Evolutionary conservation across 2,113 vertebrate genomes (phyloP).

Genomic region (Syngnathus floridae): DNA sequence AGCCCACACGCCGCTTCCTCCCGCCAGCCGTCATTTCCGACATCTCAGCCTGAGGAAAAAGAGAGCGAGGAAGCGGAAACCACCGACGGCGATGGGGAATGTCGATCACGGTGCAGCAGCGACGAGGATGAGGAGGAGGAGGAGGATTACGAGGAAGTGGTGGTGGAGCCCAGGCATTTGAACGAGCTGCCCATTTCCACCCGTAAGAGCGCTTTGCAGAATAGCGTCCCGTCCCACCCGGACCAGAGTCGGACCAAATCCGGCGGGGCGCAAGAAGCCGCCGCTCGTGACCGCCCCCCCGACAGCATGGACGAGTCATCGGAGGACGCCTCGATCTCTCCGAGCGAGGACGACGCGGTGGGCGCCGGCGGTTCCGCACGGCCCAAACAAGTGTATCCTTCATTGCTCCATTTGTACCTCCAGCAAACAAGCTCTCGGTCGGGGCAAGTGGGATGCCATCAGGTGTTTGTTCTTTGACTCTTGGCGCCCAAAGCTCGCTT

Average conservation of each 20-base stretch:
- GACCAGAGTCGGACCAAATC: neutral
- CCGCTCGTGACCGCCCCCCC: slow-evolving; percentile 7
- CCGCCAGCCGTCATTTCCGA: slow-evolving; percentile 14
- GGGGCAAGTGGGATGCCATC: neutral
- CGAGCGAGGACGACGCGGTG: slow-evolving; percentile 10
- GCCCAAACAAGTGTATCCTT: slow-evolving; percentile 79
- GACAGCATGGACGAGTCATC: slow-evolving; percentile 26
- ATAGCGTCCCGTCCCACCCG: slow-evolving; percentile 80
- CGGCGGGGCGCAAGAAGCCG: neutral
- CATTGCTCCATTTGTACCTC: neutral
- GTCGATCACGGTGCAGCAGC: neutral
- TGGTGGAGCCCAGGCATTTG: slow-evolving; percentile 79
- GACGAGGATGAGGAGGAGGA: slow-evolving; percentile 35
- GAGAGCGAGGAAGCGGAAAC: slow-evolving; percentile 28
- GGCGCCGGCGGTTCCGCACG: neutral
- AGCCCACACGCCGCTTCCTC: slow-evolving; percentile 19
- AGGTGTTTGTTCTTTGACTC: slow-evolving; percentile 57
- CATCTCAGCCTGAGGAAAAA: slow-evolving; percentile 12
- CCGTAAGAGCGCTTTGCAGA: slow-evolving; percentile 90
- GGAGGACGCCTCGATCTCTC: slow-evolving; percentile 24
- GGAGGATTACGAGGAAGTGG: slow-evolving; percentile 80
- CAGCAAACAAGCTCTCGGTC: too few species aligned
- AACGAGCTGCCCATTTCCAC: slow-evolving; percentile 85
- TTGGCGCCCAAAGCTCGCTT: slow-evolving; percentile 71
- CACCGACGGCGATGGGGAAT: slow-evolving; percentile 7